Evolutionary conservation across 2,888 invertebrate species (phyloP), one percentile per base, ranked within the genome.

Genomic region (Spicauda simplicius): DNA sequence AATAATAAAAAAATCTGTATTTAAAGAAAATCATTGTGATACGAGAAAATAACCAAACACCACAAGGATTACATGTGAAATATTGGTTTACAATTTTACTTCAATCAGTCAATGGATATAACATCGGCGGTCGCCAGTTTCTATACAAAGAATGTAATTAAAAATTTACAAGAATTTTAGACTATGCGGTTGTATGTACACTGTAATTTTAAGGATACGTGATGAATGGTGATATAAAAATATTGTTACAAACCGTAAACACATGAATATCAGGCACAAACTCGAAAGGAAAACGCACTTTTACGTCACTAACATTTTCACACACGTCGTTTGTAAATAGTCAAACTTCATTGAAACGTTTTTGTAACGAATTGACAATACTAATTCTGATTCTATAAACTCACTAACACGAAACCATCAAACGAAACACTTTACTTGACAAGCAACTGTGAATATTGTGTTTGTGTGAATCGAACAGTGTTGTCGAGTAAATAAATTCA

Each of bases 211-310:
- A 70, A 80, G 74, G 68, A 86, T 80, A 84, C 81, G 80, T 88
- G 84, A 88, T 83, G 80, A 84, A 83, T 45, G 45, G 81, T 73
- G 79, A 83, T 16, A 78, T 78, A 78, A 76, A 75, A 74, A 76
- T 80, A n/a, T 45, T 7, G 12, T 0, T 12, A 88, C 86, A 82
- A 80, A 87, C 87, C 87, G 84, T 88, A 87, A 87, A 87, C 84
- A 87, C 88, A 86, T 85, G 76, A 87, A 88, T 81, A 83, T 77
- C 80, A 80, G 76, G 71, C 82, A 82, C 73, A 71, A 65, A 65
- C 53, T 67, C 59, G 62, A 30, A 60, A 25, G 58, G 52, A 70
- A 56, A 57, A 69, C 53, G 57, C 59, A 70, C 61, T 61, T 58
- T 68, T 58, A 60, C 30, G 52, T 60, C 65, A 68, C 68, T 66